phyloP scores from a whole-genome alignment of 2,888 invertebrate genomes.

The Salticus scenicus region DNA sequence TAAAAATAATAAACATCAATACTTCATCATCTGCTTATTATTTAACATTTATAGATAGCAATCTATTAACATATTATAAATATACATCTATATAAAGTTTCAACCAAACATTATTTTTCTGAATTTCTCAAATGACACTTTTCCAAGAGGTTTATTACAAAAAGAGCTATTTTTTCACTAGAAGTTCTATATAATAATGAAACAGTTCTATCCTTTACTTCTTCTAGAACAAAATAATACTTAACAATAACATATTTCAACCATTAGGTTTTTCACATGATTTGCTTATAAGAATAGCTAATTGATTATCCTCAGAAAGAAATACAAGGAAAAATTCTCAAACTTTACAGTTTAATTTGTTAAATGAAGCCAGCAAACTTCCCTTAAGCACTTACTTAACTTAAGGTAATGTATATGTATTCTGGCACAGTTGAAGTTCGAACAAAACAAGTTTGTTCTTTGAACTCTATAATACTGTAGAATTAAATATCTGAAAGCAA shows the following conservation, averaged over 20 bases:
- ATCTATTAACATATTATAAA: not conserved
- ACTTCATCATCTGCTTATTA: too few species aligned
- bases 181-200: not conserved
- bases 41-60: too few species aligned
- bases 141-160: constrained; percentile 1
- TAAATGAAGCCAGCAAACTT: not conserved
- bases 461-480: not conserved
- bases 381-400: too few species aligned
- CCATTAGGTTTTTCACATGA: constrained; percentile 1
- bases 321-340: not conserved
- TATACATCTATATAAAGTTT: not conserved
- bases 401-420: not conserved
- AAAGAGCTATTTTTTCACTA: not conserved
- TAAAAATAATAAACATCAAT: not conserved
- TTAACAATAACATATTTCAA: constrained; percentile 11
- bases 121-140: not conserved
- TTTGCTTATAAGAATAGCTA: constrained; percentile 1
- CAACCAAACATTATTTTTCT: too few species aligned
- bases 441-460: not conserved
- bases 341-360: not conserved
- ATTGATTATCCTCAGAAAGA: constrained; percentile 16
- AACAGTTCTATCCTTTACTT: not conserved
- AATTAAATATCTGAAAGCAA: constrained; percentile 1
- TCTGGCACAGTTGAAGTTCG: not conserved
- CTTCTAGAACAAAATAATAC: constrained; percentile 9